These are phyloP conservation scores for Pterocles gutturalis DNA, from an alignment of 2,113 vertebrate genomes.

Conservation along the genomic window DNA sequence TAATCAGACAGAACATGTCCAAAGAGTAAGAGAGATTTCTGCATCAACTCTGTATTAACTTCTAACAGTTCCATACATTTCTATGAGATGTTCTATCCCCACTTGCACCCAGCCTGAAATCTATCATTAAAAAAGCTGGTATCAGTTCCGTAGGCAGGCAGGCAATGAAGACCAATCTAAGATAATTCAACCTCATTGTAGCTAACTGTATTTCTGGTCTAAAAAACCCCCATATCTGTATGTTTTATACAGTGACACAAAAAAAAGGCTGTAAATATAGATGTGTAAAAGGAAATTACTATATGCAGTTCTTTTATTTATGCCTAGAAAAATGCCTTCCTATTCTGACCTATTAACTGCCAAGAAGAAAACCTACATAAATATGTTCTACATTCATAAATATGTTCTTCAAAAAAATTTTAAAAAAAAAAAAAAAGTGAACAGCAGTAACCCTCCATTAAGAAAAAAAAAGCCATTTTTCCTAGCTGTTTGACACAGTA, in stretches of 20 bases:
- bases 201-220: background rate
- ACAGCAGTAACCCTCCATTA: slow-evolving; percentile 55
- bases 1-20: slow-evolving; percentile 8
- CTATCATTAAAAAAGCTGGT: background rate
- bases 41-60: slow-evolving; percentile 21
- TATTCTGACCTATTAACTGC: slow-evolving; percentile 72
- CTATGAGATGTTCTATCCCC: background rate
- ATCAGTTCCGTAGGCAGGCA: background rate
- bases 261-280: background rate
- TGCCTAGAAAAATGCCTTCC: slow-evolving; percentile 47
- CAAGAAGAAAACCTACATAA: slow-evolving; percentile 68
- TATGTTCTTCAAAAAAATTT: slow-evolving; percentile 42
- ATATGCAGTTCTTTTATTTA: slow-evolving; percentile 59
- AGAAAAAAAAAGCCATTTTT: slow-evolving; percentile 4
- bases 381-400: slow-evolving; percentile 73
- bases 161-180: slow-evolving; percentile 14
- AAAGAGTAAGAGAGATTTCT: background rate
- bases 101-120: slow-evolving; percentile 32
- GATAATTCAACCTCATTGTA: background rate
- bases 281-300: slow-evolving; percentile 1
- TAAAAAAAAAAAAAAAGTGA: background rate
- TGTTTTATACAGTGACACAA: background rate
- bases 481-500: background rate
- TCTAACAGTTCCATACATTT: background rate
- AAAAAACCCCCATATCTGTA: background rate